A percentile compares a stretch with the other conserved stretches of the same genome.
These are phyloP conservation scores for Anarsia innoxiella DNA, from an alignment of 2,888 invertebrate genomes.

Conservation along the genomic window DNA sequence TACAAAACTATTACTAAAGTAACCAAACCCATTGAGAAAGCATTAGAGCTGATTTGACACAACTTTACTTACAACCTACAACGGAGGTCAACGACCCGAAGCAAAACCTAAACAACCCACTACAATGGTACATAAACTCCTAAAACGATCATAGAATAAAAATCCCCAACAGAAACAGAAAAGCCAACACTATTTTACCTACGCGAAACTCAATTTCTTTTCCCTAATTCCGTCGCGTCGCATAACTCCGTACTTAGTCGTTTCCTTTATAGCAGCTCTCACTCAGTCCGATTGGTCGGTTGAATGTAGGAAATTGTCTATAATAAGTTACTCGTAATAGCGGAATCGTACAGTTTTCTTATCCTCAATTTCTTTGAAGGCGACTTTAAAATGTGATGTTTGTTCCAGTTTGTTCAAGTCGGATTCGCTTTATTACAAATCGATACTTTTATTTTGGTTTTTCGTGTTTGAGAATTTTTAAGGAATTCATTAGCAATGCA, in stretches of 20 bases:
- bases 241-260: slow-evolving; percentile 45
- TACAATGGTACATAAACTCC: slow-evolving; percentile 48
- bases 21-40: slow-evolving; percentile 3
- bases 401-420: slow-evolving; percentile 22
- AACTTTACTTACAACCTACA: slow-evolving; percentile 10
- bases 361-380: slow-evolving; percentile 39
- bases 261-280: slow-evolving; percentile 59
- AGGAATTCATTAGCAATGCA: too few relatives aligned
- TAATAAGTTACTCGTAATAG: slow-evolving; percentile 55
- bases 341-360: slow-evolving; percentile 44
- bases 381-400: slow-evolving; percentile 46
- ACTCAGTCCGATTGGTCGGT: slow-evolving; percentile 62
- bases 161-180: slow-evolving; percentile 28
- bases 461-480: too few relatives aligned
- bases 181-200: slow-evolving; percentile 33
- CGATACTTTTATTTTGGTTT: too few relatives aligned
- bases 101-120: slow-evolving; percentile 29
- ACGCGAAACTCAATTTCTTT: slow-evolving; percentile 21
- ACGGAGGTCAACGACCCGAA: slow-evolving; percentile 31
- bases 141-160: slow-evolving; percentile 43
- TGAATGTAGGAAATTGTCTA: slow-evolving; percentile 54
- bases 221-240: slow-evolving; percentile 30
- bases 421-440: too few relatives aligned
- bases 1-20: too few relatives aligned
- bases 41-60: too few relatives aligned